Evolutionary conservation across 2,797 vertebrate genomes (phyloP).

Genomic region (Remorina albescens): DNA sequence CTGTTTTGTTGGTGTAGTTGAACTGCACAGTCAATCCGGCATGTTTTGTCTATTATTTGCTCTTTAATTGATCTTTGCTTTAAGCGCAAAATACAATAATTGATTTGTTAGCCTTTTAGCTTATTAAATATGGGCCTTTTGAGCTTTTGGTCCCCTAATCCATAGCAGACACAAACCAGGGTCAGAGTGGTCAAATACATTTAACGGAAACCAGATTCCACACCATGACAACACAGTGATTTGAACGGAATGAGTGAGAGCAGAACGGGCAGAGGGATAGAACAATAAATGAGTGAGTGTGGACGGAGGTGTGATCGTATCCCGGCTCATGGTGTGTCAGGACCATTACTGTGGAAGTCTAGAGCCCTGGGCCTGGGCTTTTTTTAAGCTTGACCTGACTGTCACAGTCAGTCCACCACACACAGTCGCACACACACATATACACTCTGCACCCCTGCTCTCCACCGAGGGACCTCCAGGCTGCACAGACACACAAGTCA

Average conservation of each 20-base stretch:
- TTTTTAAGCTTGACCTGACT: conserved; percentile 71
- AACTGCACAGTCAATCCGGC: not conserved
- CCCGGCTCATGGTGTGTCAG: conserved; percentile 54
- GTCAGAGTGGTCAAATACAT: not conserved
- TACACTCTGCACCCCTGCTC: conserved; percentile 9
- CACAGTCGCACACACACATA: conserved; percentile 24
- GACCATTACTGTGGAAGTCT: conserved; percentile 46
- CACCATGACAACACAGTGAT: not conserved
- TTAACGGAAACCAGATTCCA: not conserved
- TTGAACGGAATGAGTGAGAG: conserved; percentile 15
- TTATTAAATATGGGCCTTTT: conserved; percentile 2
- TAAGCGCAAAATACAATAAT: not conserved
- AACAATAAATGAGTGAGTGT: conserved; percentile 24
- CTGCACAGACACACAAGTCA: conserved; percentile 57
- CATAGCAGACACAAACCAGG: not conserved
- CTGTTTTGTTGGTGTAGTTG: not conserved
- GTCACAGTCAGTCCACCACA: conserved; percentile 43
- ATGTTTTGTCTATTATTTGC: conserved; percentile 4
- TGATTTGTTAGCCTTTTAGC: not conserved
- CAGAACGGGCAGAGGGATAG: conserved; percentile 3
- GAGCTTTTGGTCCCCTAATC: not conserved
- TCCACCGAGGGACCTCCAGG: conserved; percentile 57
- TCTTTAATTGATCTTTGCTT: conserved; percentile 11
- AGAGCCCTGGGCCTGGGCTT: conserved; percentile 58
- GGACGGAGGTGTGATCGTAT: conserved; percentile 29